These are phyloP conservation scores for Amazona ochrocephala DNA, from an alignment of 2,797 vertebrate genomes.

Conservation along the genomic window DNA sequence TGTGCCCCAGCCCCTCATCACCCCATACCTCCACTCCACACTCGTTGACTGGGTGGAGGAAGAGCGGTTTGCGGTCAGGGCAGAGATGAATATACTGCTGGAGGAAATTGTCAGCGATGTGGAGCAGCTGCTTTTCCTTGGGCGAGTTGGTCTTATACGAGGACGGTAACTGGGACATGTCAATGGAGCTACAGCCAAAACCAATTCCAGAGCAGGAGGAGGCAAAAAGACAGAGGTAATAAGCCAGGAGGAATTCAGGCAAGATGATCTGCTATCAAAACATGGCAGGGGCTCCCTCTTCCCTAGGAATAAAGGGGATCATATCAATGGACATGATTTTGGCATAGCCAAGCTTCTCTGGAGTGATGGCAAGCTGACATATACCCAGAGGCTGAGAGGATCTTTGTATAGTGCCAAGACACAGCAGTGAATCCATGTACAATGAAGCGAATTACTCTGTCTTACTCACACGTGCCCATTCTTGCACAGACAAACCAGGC, in stretches of 20 bases:
- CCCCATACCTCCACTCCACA: conserved; percentile 80
- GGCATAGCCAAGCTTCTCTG: not conserved
- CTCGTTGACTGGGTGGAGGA: conserved; percentile 87
- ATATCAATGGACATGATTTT: not conserved
- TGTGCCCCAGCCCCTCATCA: not conserved
- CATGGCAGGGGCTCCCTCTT: not conserved
- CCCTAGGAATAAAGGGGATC: not conserved
- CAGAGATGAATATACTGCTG: conserved; percentile 83
- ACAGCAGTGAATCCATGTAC: not conserved
- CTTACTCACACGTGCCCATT: rapidly evolving
- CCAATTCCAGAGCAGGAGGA: not conserved
- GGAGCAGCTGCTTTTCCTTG: conserved; percentile 79
- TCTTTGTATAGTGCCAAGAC: not conserved
- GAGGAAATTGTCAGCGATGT: conserved; percentile 81
- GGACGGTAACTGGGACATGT: conserved; percentile 67
- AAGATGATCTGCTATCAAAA: not conserved
- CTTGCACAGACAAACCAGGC: not conserved
- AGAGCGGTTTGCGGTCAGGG: conserved; percentile 84
- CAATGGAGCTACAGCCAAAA: conserved; percentile 38
- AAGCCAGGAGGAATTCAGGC: not conserved
- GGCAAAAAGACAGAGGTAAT: not conserved
- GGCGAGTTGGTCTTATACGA: conserved; percentile 82
- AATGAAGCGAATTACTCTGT: not conserved
- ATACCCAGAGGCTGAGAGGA: not conserved
- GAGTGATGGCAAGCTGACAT: not conserved